Conservation (phyloP, 1,140 invertebrate species). For the Drosophila mayri region DNA sequence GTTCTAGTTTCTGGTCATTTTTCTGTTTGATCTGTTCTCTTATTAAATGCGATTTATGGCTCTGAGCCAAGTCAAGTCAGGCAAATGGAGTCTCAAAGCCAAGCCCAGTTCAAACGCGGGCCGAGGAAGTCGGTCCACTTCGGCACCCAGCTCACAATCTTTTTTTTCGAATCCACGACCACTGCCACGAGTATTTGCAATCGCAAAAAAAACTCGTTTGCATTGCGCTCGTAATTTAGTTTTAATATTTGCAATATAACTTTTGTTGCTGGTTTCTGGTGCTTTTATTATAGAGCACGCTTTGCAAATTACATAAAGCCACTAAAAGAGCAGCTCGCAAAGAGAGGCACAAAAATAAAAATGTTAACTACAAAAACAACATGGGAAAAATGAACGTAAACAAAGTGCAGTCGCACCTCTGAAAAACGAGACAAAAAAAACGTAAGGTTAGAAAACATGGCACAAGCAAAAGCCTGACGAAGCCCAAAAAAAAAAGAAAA, state of each 20-base stretch:
- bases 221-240: conserved; percentile 74
- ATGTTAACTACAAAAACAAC: conserved; percentile 44
- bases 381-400: conserved; percentile 62
- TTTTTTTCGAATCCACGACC: conserved; percentile 17
- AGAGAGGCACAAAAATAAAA: conserved; percentile 43
- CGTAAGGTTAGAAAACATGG: conserved; percentile 27
- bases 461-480: conserved; percentile 31
- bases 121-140: conserved; percentile 40
- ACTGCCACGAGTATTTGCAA: conserved; percentile 38
- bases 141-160: conserved; percentile 42
- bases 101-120: conserved; percentile 42
- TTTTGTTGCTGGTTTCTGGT: conserved; percentile 31
- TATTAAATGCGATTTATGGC: conserved; percentile 49
- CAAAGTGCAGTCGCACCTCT: conserved; percentile 72
- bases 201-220: conserved; percentile 65
- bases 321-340: conserved; percentile 20
- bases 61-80: conserved; percentile 21
- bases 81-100: conserved; percentile 17
- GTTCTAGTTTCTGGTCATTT: conserved; percentile 23
- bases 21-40: conserved; percentile 37
- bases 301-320: conserved; percentile 75
- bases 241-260: conserved; percentile 71
- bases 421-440: conserved; percentile 8
- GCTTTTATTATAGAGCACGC: conserved; percentile 75
- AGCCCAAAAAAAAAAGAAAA: conserved; percentile 14